phyloP scores from a whole-genome alignment of 2,797 vertebrate species.

The Percopsis omiscomaycus region DNA sequence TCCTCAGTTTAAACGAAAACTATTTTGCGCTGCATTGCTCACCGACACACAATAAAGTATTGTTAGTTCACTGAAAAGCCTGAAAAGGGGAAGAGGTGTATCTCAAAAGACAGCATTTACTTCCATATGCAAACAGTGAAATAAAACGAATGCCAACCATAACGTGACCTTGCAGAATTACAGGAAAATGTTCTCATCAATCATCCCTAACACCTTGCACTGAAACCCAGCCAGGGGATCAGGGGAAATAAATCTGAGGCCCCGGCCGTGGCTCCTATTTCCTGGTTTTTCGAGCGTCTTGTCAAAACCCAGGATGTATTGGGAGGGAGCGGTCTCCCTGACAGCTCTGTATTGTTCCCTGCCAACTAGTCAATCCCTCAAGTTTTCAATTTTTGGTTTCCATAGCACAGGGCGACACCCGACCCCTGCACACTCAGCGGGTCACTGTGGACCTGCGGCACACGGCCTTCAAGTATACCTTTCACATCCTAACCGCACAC shows the following conservation, averaged over 20 bases:
- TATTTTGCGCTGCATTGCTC: constrained; percentile 9
- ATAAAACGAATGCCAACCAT: constrained; percentile 32
- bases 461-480: constrained; percentile 17
- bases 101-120: constrained; percentile 50
- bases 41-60: constrained; percentile 18
- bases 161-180: constrained; percentile 27
- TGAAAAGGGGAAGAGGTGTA: constrained; percentile 33
- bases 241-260: constrained; percentile 56
- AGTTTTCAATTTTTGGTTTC: constrained; percentile 47
- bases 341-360: constrained; percentile 46
- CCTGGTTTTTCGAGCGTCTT: constrained; percentile 38
- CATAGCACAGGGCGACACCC: constrained; percentile 34
- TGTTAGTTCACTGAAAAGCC: constrained; percentile 27
- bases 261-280: constrained; percentile 53
- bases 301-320: constrained; percentile 54
- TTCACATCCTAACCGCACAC: constrained; percentile 18
- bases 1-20: constrained; percentile 17
- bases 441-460: constrained; percentile 7
- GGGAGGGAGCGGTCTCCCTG: constrained; percentile 54
- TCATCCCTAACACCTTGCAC: constrained; percentile 59
- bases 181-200: constrained; percentile 66
- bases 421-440: constrained; percentile 26
- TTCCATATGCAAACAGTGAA: constrained; percentile 17
- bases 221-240: constrained; percentile 11
- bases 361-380: constrained; percentile 36